phyloP scores from a whole-genome alignment of 1,140 invertebrate genomes.

The Portunus trituberculatus region DNA sequence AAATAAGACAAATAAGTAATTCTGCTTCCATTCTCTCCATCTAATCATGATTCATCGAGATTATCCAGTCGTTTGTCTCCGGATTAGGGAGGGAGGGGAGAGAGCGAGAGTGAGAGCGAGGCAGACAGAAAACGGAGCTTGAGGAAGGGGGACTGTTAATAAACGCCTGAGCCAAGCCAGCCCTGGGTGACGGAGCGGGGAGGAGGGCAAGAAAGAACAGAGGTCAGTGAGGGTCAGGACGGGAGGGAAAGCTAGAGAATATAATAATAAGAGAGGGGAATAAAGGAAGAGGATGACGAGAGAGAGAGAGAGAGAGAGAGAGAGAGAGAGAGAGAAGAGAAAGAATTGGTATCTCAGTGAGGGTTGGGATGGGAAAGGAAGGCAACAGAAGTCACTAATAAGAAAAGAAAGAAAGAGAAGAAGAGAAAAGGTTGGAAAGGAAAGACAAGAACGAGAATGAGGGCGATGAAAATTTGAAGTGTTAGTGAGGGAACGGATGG shows the following conservation, averaged over 20 bases:
- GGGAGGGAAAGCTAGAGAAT: not conserved
- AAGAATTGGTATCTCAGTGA: not conserved
- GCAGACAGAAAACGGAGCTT: not conserved
- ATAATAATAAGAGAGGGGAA: not conserved
- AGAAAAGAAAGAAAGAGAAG: not conserved
- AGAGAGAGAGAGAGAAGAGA: not conserved
- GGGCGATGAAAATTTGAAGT: too few species aligned
- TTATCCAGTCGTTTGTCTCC: constrained; percentile 54
- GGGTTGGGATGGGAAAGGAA: too few species aligned
- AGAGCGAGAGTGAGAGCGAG: not conserved
- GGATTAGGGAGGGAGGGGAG: not conserved
- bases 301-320: not conserved
- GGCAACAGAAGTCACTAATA: not conserved
- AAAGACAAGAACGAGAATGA: not conserved
- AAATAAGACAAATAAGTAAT: constrained; percentile 66
- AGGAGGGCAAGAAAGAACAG: too few species aligned
- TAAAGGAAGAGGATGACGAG: not conserved
- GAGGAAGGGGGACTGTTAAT: not conserved
- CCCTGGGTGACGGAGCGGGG: not conserved
- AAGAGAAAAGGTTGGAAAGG: not conserved
- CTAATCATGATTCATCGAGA: constrained; percentile 60
- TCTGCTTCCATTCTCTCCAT: constrained; percentile 6
- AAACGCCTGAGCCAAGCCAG: not conserved
- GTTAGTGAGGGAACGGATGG: not conserved
- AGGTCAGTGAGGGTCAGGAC: not conserved